Evolutionary conservation across 2,797 vertebrate genomes (phyloP).

Genomic region (Buphagus erythrorhynchus): DNA sequence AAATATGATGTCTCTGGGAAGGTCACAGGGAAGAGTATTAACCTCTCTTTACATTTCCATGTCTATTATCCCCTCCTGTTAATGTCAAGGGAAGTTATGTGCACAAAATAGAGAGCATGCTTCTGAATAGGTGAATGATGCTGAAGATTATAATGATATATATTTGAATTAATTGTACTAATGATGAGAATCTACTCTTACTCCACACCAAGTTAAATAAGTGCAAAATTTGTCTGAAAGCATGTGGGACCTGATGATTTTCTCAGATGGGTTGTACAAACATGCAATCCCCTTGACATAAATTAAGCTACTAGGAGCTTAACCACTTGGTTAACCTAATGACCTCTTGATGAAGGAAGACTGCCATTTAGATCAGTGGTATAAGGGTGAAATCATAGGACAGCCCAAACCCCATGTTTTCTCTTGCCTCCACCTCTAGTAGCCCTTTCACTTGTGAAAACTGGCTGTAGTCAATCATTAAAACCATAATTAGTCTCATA

Average conservation of each 20-base stretch:
- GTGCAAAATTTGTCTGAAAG: not conserved
- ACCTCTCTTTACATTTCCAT: constrained; percentile 63
- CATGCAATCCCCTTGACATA: not conserved
- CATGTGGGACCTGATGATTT: not conserved
- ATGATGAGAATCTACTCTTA: not conserved
- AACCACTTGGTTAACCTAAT: not conserved
- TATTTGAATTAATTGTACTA: constrained; percentile 37
- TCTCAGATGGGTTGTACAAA: not conserved
- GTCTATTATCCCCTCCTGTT: constrained; percentile 57
- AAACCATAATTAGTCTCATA: not conserved
- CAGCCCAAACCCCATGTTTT: not conserved
- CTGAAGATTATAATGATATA: not conserved
- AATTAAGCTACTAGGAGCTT: not conserved
- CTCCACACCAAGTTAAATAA: not conserved
- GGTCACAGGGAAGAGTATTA: constrained; percentile 62
- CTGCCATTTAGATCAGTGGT: not conserved
- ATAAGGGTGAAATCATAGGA: not conserved
- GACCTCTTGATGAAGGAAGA: not conserved
- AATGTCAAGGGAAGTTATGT: constrained; percentile 62
- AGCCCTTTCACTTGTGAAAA: not conserved
- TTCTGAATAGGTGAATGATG: constrained; percentile 39
- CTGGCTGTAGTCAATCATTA: not conserved
- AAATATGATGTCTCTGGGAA: constrained; percentile 47
- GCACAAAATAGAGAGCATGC: constrained; percentile 21
- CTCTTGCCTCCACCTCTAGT: not conserved